Evolutionary conservation across 2,888 invertebrate species (phyloP).

Genomic region (Tenthredo distinguenda): DNA sequence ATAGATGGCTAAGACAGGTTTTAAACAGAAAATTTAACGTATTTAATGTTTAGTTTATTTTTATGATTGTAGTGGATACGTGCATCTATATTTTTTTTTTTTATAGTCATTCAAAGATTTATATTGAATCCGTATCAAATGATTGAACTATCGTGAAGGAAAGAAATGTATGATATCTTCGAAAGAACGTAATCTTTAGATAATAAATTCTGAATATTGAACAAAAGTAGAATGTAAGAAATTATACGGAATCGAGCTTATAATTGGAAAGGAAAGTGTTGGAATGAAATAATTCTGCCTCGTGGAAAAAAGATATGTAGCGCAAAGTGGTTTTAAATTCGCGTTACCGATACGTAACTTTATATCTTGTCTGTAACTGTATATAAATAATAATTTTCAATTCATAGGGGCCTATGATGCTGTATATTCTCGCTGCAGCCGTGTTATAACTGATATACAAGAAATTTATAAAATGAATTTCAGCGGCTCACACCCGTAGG

Average conservation of each 20-base stretch:
- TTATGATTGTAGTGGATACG: neutral
- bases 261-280: neutral
- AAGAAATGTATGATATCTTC: neutral
- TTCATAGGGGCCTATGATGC: neutral
- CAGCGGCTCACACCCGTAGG: constrained; percentile 17
- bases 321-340: neutral
- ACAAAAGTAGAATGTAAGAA: constrained; percentile 17
- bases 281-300: neutral
- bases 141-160: neutral
- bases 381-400: constrained; percentile 1
- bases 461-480: neutral
- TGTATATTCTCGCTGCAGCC: constrained; percentile 34
- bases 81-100: neutral
- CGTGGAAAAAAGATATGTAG: neutral
- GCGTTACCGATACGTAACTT: neutral
- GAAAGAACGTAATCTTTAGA: constrained; percentile 14
- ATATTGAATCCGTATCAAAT: neutral
- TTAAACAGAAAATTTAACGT: too few relatives aligned
- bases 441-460: neutral
- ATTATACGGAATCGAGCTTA: constrained; percentile 1
- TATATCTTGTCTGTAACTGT: constrained; percentile 20
- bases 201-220: constrained; percentile 1
- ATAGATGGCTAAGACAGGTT: constrained; percentile 4
- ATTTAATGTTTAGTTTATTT: neutral
- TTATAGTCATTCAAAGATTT: neutral